A percentile compares a stretch with the other conserved stretches of the same genome.
Conservation (phyloP, 2,797 vertebrate genomes). For the Cynopterus sphinx region DNA sequence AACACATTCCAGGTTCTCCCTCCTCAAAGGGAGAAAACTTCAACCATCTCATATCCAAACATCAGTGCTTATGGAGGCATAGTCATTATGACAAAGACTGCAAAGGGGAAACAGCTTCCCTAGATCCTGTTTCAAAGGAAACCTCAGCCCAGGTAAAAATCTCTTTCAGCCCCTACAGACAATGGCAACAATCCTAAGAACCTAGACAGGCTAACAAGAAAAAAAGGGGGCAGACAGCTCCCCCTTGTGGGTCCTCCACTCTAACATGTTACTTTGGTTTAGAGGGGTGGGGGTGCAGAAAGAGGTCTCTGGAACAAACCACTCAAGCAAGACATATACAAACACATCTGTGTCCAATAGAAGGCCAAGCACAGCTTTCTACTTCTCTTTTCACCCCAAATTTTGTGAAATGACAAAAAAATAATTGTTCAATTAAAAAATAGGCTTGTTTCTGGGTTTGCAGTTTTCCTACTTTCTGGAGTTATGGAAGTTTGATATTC, state of each 20-base stretch:
- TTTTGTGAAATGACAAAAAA: neutral
- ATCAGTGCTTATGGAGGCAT: neutral
- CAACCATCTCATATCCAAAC: neutral
- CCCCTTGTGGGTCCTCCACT: neutral
- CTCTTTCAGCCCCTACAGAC: neutral
- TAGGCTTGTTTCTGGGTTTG: neutral
- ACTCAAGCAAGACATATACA: neutral
- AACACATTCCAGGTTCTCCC: neutral
- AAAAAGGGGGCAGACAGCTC: neutral
- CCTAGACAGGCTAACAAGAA: neutral
- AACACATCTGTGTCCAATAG: neutral
- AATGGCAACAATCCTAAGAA: neutral
- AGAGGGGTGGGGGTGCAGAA: neutral
- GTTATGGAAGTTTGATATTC: neutral
- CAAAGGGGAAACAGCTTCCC: neutral
- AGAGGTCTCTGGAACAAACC: neutral
- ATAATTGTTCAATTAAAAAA: neutral
- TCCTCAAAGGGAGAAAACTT: neutral
- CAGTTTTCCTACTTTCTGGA: neutral
- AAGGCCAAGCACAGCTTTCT: neutral
- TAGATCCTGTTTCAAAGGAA: neutral
- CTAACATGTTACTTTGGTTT: neutral
- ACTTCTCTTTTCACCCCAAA: neutral
- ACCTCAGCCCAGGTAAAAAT: neutral
- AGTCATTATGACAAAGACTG: neutral